phyloP scores from a whole-genome alignment of 2,113 vertebrate species.

The Spea multiplicata region DNA sequence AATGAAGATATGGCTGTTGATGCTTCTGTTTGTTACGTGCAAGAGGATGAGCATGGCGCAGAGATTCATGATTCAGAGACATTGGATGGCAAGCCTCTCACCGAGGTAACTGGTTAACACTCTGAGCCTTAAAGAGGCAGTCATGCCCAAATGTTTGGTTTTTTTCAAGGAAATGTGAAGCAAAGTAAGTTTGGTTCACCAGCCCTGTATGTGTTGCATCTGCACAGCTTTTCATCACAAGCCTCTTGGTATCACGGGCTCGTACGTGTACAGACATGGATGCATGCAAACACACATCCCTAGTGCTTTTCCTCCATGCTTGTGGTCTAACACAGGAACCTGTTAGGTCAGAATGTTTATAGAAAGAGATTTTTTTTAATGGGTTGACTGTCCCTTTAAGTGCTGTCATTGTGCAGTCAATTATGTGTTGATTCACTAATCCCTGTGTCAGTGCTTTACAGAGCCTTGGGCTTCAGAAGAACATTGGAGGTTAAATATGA shows the following conservation, averaged over 20 bases:
- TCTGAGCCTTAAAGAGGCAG: too few relatives aligned
- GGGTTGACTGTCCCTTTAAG: not conserved
- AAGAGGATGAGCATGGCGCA: constrained; percentile 57
- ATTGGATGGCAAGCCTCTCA: constrained; percentile 65
- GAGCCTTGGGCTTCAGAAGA: not conserved
- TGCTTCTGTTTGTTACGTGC: constrained; percentile 49
- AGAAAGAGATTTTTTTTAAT: too few relatives aligned
- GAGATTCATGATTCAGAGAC: constrained; percentile 57
- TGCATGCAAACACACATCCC: too few relatives aligned
- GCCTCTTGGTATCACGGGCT: too few relatives aligned
- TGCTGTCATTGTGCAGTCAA: not conserved
- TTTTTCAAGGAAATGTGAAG: not conserved
- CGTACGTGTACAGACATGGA: too few relatives aligned
- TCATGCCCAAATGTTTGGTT: constrained; percentile 8
- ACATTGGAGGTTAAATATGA: too few relatives aligned
- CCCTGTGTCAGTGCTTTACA: not conserved
- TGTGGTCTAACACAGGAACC: too few relatives aligned
- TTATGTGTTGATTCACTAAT: not conserved
- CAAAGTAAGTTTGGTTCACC: too few relatives aligned
- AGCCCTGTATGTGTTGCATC: too few relatives aligned
- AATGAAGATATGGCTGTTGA: constrained; percentile 53
- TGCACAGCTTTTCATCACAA: too few relatives aligned
- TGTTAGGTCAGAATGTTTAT: too few relatives aligned
- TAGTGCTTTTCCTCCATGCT: too few relatives aligned
- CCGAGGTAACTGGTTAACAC: constrained; percentile 67